Percentiles rank a stretch among this genome's conserved stretches.
Conservation (phyloP, 2,888 invertebrate species). For the Polyommatus icarus region DNA sequence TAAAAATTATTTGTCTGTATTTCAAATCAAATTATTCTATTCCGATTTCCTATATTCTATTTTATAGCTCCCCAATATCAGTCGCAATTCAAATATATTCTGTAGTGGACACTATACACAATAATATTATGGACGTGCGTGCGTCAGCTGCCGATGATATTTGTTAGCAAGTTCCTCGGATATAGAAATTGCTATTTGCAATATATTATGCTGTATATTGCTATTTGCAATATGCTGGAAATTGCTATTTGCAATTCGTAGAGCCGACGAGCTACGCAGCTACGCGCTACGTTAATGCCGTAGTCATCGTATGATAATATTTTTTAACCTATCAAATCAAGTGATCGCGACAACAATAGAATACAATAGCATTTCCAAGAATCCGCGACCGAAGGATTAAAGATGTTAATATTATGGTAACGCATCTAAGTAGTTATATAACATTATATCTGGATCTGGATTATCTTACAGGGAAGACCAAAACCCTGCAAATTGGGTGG, state of each 20-base stretch:
- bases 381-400: too few relatives aligned
- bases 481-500: too few relatives aligned
- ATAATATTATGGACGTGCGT: not conserved
- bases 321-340: not conserved
- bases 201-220: not conserved
- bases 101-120: not conserved
- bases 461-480: too few relatives aligned
- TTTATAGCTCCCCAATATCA: not conserved
- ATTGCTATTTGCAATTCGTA: constrained; percentile 11
- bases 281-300: not conserved
- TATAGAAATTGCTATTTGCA: not conserved
- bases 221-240: not conserved
- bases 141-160: not conserved
- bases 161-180: not conserved
- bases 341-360: too few relatives aligned
- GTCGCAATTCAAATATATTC: not conserved
- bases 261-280: not conserved
- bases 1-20: not conserved
- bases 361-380: too few relatives aligned
- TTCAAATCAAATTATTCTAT: not conserved
- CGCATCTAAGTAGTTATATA: too few relatives aligned
- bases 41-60: not conserved
- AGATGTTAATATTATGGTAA: too few relatives aligned
- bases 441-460: too few relatives aligned
- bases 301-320: not conserved